Base-by-base conservation (phyloP, 2,797 vertebrate genomes). In the Hydrocynus forskahlii region DNA sequence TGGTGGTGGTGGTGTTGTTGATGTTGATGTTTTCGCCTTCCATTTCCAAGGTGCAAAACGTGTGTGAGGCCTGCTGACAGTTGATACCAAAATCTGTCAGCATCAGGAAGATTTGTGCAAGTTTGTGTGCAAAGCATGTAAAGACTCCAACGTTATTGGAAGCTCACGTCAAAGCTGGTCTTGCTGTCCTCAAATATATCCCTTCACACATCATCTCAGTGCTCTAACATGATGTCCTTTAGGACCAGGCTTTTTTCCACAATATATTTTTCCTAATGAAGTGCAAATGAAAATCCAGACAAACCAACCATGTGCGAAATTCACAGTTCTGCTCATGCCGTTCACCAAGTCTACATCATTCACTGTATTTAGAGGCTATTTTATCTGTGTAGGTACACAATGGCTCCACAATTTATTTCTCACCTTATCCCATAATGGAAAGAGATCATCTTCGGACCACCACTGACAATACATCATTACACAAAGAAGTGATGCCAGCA, bases 151-250 rank as follows among this genome's bases (percentile, higher is more conserved):
- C 71, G 16, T 45, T n/a, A 59, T 48, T 75, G 25, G 29, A 74
- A 38, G 54, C 8, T 75, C 38, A 14, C 29, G 25, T 81, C 38
- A 76, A 79, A 68, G 45, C 45, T 1, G 10, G 43, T 55, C 62
- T 8, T 12, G 25, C 17, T 50, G 21, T 48, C 43, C 38, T 59
- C 21, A 29, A 81, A 78, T 79, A 75, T 68, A 78, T 83, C 89
- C 92, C 91, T 93, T 92, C 92, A 93, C 89, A 91, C 90, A 93
- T 93, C 92, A 92, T 83, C 87, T 91, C 90, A 85, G 90, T 52
- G 80, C 87, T 86, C 89, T 88, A 89, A 48, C 83, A 83, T 74
- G 83, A 78, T 38, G 13, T 89, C 91, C 89, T 90, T 89, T 72
- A 93, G 91, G 92, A 95, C 92, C 92, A 93, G 94, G 86, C 88